Evolutionary conservation across 2,797 vertebrate species (phyloP).

Genomic region (Enteromius radiatus): DNA sequence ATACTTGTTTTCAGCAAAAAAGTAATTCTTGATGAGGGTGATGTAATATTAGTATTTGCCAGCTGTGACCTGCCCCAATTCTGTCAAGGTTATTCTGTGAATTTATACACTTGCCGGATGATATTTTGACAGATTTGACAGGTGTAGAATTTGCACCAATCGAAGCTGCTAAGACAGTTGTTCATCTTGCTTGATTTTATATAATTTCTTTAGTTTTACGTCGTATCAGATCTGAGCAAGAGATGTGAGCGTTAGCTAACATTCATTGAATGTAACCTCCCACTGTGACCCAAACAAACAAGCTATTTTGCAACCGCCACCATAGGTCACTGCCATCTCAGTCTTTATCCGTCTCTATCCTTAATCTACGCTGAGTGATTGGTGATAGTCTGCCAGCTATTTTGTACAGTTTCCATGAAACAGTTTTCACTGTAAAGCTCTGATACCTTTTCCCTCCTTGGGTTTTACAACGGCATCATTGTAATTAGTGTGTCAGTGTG

Average conservation of each 20-base stretch:
- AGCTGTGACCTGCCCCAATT: constrained; percentile 23
- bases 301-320: constrained; percentile 1
- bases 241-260: not conserved
- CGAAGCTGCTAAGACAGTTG: not conserved
- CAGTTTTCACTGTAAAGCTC: not conserved
- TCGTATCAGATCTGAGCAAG: not conserved
- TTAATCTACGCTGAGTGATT: constrained; percentile 25
- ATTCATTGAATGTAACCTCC: not conserved
- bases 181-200: not conserved
- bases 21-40: constrained; percentile 28
- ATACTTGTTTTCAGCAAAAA: constrained; percentile 26
- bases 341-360: constrained; percentile 10
- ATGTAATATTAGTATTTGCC: constrained; percentile 16
- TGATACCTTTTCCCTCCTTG: not conserved
- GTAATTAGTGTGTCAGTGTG: constrained; percentile 47
- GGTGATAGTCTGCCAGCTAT: not conserved
- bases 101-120: not conserved
- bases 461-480: constrained; percentile 38
- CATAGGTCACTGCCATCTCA: constrained; percentile 26
- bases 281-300: constrained; percentile 18
- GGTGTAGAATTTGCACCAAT: constrained; percentile 7
- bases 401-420: constrained; percentile 13
- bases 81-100: constrained; percentile 36
- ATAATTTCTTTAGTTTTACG: not conserved
- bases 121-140: constrained; percentile 31